phyloP scores from a whole-genome alignment of 1,140 invertebrate genomes.

The Oedothorax gibbosus region DNA sequence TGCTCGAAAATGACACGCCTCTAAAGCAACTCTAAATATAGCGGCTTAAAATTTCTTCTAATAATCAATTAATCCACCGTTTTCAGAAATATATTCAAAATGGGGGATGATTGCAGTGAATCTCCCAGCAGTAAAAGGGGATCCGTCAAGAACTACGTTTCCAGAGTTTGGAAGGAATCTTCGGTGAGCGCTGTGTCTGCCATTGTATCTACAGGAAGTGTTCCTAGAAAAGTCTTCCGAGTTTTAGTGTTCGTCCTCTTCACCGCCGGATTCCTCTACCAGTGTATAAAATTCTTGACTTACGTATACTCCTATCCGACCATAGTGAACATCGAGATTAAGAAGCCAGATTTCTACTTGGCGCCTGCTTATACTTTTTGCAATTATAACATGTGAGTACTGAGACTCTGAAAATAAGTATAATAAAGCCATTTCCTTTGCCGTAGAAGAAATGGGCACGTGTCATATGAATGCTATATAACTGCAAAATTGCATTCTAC shows the following conservation, averaged over 20 bases:
- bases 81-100: too few species aligned
- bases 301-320: neutral
- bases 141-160: conserved; percentile 3
- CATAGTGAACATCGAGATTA: neutral
- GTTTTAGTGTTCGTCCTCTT: conserved; percentile 12
- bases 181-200: conserved; percentile 29
- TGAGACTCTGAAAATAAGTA: too few species aligned
- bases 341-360: neutral
- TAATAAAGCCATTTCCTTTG: too few species aligned
- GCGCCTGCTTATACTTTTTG: conserved; percentile 21
- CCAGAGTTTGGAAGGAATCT: conserved; percentile 3
- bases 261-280: conserved; percentile 18
- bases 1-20: too few species aligned
- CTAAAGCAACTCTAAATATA: too few species aligned
- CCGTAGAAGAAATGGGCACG: too few species aligned
- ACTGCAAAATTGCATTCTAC: too few species aligned
- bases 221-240: conserved; percentile 19
- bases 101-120: too few species aligned
- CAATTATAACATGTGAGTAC: conserved; percentile 10
- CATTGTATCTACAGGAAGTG: conserved; percentile 2
- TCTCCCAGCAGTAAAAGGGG: too few species aligned
- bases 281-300: conserved; percentile 10
- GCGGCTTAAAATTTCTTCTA: too few species aligned
- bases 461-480: too few species aligned
- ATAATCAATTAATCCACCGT: too few species aligned